Evolutionary conservation across 2,888 invertebrate genomes (phyloP), one percentile per base, ranked within the genome.

Genomic region (Callyntrura guangdongensis): DNA sequence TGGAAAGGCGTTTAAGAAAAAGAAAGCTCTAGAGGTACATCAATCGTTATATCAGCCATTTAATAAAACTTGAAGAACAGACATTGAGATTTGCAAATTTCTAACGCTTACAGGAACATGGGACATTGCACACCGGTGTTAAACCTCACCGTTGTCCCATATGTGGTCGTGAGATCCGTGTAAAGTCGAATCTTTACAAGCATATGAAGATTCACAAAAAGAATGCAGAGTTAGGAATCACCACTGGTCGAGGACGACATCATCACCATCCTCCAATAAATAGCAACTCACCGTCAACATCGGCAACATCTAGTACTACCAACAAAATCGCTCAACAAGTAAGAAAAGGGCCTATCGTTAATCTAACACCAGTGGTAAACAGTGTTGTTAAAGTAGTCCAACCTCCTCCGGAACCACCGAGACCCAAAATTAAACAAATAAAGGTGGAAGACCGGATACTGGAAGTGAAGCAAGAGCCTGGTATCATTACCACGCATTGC

Each of bases 121-220:
- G 86, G 1, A 94, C 93, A 17, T 89, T 94, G 8, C 94, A 94
- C 36, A 93, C 94, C 3, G 93, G 93, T 22, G 93, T 91, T 22
- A 94, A 94, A 36, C 93, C 86, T 17, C 92, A 94, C 56, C 79
- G 87, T 6, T 93, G 94, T 88, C 92, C 92, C 0, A 93, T 93
- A 27, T 94, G 94, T 69, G 93, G 93, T n/a, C 86, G 93, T 9
- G 92, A 93, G 67, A 91, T 94, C 25, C 91, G 93, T 8, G 93
- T 94, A 4, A 94, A 94, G 74, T 93, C 93, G 8, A 94, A 94
- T 88, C 79, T 94, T n/a, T 93, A 93, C 90, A 94, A 94, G 82
- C 93, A 94, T 86, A 92, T 94, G 93, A 94, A 94, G 91, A 92
- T 93, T 45, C 93, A 94, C 72, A 94, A 92, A 61, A 94, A 93